Evolutionary conservation across 2,797 vertebrate species (phyloP).

Genomic region (Cyclopterus lumpus): DNA sequence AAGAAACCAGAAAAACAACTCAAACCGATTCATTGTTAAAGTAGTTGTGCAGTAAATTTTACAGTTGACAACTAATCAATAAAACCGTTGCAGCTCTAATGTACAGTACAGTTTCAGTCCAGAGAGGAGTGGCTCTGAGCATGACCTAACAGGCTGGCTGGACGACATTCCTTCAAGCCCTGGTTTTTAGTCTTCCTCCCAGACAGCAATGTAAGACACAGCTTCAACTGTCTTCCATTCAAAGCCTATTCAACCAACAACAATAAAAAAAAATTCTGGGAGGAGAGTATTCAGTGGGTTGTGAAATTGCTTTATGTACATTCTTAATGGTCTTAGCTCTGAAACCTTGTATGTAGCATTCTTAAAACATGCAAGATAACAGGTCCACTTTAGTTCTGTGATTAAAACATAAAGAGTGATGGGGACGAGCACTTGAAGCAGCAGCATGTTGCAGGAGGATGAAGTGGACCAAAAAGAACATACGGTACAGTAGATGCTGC

Average conservation of each 20-base stretch:
- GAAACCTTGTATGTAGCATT: not conserved
- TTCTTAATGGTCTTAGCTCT: conserved; percentile 4
- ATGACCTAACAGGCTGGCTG: conserved; percentile 68
- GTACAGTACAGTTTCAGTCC: conserved; percentile 45
- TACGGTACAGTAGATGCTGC: not conserved
- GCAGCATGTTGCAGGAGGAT: conserved; percentile 12
- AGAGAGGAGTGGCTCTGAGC: conserved; percentile 68
- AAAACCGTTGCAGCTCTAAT: not conserved
- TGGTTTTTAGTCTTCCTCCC: conserved; percentile 53
- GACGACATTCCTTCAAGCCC: conserved; percentile 73
- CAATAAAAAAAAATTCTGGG: not conserved
- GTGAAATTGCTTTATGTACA: conserved; percentile 14
- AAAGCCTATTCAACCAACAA: conserved; percentile 22
- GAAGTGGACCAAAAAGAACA: conserved; percentile 9
- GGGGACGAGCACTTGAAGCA: conserved; percentile 9
- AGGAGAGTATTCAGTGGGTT: conserved; percentile 17
- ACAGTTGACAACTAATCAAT: not conserved
- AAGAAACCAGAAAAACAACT: not conserved
- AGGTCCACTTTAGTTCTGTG: not conserved
- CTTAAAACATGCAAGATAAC: not conserved
- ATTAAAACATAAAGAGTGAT: conserved; percentile 16
- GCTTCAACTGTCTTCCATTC: conserved; percentile 31
- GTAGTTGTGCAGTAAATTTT: not conserved
- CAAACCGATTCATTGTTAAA: not conserved
- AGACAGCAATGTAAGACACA: conserved; percentile 42